phyloP scores from a whole-genome alignment of 1,140 invertebrate genomes.

The Capitella teleta region DNA sequence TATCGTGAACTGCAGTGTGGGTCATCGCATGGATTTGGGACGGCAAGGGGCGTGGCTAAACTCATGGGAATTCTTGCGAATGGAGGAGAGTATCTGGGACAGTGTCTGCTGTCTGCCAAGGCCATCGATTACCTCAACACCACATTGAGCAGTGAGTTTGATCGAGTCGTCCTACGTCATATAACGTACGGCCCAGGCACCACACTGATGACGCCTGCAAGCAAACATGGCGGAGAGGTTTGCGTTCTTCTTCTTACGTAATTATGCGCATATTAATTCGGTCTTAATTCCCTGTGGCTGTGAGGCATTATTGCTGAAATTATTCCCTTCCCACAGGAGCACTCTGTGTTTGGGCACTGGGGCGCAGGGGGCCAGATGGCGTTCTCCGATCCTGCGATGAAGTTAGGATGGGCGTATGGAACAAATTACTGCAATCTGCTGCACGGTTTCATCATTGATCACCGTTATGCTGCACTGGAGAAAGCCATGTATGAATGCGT shows the following conservation, averaged over 20 bases:
- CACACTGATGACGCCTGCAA: conserved; percentile 71
- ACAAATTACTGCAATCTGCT: conserved; percentile 18
- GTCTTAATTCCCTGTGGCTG: no score
- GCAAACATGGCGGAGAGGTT: no score
- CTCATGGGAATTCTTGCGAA: conserved; percentile 20
- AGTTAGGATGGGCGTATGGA: conserved; percentile 23
- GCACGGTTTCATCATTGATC: conserved; percentile 5
- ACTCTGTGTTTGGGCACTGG: conserved; percentile 23
- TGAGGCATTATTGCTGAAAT: no score
- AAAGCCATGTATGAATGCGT: conserved; percentile 6
- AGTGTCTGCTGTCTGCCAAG: background rate
- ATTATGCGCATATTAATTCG: no score
- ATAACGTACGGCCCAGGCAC: conserved; percentile 5
- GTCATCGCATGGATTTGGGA: conserved; percentile 27
- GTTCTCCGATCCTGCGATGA: conserved; percentile 20
- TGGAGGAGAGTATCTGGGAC: conserved; percentile 10
- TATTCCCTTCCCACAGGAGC: conserved; percentile 1
- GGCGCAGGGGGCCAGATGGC: conserved; percentile 29
- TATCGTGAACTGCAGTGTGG: conserved; percentile 1
- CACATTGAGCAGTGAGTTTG: background rate
- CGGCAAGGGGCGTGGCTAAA: conserved; percentile 28
- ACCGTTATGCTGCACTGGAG: conserved; percentile 2
- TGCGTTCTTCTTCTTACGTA: no score
- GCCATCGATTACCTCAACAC: background rate
- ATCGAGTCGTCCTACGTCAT: background rate